Conservation (phyloP, 2,113 vertebrate genomes). For the Python bivittatus region DNA sequence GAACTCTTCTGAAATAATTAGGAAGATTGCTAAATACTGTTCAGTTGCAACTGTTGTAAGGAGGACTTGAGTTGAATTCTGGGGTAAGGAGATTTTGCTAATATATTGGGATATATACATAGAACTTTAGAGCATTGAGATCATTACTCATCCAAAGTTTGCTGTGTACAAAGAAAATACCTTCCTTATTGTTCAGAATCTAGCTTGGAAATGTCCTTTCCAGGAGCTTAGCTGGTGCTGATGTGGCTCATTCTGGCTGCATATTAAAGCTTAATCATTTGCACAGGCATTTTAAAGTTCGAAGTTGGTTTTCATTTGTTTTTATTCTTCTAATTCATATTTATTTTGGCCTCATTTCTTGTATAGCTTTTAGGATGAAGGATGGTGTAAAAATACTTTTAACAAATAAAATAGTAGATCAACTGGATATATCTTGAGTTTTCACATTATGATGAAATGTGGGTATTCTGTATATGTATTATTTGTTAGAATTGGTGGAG, state of each 20-base stretch:
- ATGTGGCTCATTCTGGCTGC: neutral
- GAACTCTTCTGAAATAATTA: neutral
- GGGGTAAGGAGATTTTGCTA: neutral
- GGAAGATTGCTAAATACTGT: neutral
- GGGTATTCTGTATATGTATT: neutral
- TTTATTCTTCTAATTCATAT: neutral
- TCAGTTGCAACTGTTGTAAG: neutral
- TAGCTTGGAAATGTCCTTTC: neutral
- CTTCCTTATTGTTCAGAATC: neutral
- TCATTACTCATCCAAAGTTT: neutral
- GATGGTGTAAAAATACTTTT: neutral
- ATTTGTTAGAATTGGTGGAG: too few species aligned
- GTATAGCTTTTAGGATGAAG: neutral
- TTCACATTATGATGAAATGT: neutral
- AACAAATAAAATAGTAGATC: neutral
- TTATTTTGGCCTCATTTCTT: neutral
- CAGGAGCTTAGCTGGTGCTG: neutral
- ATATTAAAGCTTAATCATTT: neutral
- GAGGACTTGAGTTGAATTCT: neutral
- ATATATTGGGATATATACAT: neutral
- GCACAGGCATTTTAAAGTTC: too few species aligned
- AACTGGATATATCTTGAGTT: neutral
- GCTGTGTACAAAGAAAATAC: neutral
- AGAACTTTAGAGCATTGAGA: neutral
- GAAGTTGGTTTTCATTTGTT: neutral